These are phyloP conservation scores for Hydropsyche betteni DNA, from an alignment of 2,888 invertebrate species.

Conservation along the genomic window DNA sequence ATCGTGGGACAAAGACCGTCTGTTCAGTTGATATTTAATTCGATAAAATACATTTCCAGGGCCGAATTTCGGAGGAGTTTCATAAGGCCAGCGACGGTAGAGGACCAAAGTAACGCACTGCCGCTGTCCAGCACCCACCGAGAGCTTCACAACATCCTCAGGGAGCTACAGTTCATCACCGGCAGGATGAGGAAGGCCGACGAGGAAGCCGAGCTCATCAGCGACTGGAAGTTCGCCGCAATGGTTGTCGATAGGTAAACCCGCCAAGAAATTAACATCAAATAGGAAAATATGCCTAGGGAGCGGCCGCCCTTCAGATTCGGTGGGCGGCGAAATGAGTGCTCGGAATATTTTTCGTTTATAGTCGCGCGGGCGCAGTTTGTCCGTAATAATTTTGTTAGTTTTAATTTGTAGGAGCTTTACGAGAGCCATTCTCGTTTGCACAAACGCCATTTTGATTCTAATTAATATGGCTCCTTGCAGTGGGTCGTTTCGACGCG, in stretches of 20 bases:
- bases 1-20: constrained; percentile 2
- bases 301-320: background rate
- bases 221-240: constrained; percentile 98
- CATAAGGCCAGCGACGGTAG: constrained; percentile 82
- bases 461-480: constrained; percentile 36
- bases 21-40: constrained; percentile 1
- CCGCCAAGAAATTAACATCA: background rate
- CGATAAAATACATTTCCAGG: constrained; percentile 54
- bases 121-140: constrained; percentile 77
- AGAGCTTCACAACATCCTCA: constrained; percentile 89
- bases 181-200: constrained; percentile 94
- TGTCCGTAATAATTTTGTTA: too few relatives aligned
- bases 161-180: constrained; percentile 94
- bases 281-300: too few relatives aligned
- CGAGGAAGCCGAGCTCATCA: constrained; percentile 90
- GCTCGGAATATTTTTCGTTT: background rate
- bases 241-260: constrained; percentile 94
- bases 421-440: constrained; percentile 17
- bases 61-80: constrained; percentile 69
- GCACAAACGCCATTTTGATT: constrained; percentile 32
- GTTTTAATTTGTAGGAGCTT: constrained; percentile 7
- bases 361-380: background rate
- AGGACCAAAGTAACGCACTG: constrained; percentile 68
- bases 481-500: constrained; percentile 1
- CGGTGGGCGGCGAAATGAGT: background rate